Evolutionary conservation across 1,140 invertebrate genomes (phyloP), one percentile per base, ranked within the genome.

Genomic region (Eurosta solidaginis): DNA sequence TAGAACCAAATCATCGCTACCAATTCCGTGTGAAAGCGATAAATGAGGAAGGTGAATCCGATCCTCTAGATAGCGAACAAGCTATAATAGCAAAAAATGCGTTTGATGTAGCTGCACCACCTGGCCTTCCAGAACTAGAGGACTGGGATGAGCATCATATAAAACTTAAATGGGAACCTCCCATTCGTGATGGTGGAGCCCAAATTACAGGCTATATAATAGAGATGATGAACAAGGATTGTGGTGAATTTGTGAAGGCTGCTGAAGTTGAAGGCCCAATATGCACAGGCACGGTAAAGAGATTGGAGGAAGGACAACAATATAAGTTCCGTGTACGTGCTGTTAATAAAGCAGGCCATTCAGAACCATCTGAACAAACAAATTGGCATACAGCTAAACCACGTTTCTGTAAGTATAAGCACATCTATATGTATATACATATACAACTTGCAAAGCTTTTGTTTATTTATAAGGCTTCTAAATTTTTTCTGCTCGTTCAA

Each of bases 191-290:
- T 90, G 98, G 98, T 44, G 98, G 98, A 12, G 95, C 97, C 49
- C 96, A 97, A 5, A 97, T 99, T 82, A 97, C 94, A 7, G 94
- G 96, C 82, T 99, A 99, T 85, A 91, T 99, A 63, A 95, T 99
- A 83, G 91, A 91, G 84, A 86, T 90, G 42, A 91, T 91, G 90
- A 90, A 91, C 79, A 90, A 90, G 77, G 90, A 91, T 80, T 87
- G 89, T 4, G 90, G 91, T n/a, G 90, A 91, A 77, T 91, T 91
- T 84, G 89, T 91, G 10, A 91, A 91, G 89, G 94, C 93, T 33
- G 93, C 91, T 2, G 95, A 96, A 89, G 90, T 95, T 44, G 89
- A 92, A 78, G 95, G 95, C 42, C 93, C 94, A 75, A 88, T 91
- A 68, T 96, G 94, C 82, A 92, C 93, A 82, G 96, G 94, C 22